A percentile compares a stretch with the other conserved stretches of the same genome.
Evolutionary conservation across 1,140 invertebrate genomes (phyloP).

Genomic region (Megathymus violae): DNA sequence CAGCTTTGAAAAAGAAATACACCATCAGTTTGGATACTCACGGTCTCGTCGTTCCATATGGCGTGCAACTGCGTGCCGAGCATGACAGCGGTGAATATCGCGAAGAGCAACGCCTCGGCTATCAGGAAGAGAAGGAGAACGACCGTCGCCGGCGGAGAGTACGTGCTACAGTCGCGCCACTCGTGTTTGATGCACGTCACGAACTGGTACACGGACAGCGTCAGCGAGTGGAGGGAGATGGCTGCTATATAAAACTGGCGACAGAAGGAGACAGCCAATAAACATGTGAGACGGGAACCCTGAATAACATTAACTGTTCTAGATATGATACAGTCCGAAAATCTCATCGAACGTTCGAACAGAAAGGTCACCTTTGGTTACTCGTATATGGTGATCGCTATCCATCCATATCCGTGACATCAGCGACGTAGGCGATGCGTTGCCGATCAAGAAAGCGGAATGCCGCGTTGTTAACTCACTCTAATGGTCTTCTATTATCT

Average conservation of each 20-base stretch:
- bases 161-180: constrained; percentile 96
- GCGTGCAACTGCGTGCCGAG: constrained; percentile 98
- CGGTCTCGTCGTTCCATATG: constrained; percentile 99
- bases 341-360: no score
- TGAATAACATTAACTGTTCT: no score
- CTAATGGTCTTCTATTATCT: no score
- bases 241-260: constrained; percentile 98
- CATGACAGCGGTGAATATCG: constrained; percentile 99
- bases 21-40: constrained; percentile 72
- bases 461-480: no score
- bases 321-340: no score
- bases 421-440: no score
- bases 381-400: no score
- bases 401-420: no score
- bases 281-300: no score
- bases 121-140: constrained; percentile 97
- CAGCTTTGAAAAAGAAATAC: no score
- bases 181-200: constrained; percentile 96
- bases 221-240: constrained; percentile 96
- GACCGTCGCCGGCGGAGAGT: constrained; percentile 97
- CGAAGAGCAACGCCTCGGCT: constrained; percentile 98
- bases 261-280: constrained; percentile 78
- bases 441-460: no score
- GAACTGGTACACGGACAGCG: constrained; percentile 97
- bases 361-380: no score